Evolutionary conservation across 2,113 vertebrate genomes (phyloP).

Genomic region (Heliornis fulica): DNA sequence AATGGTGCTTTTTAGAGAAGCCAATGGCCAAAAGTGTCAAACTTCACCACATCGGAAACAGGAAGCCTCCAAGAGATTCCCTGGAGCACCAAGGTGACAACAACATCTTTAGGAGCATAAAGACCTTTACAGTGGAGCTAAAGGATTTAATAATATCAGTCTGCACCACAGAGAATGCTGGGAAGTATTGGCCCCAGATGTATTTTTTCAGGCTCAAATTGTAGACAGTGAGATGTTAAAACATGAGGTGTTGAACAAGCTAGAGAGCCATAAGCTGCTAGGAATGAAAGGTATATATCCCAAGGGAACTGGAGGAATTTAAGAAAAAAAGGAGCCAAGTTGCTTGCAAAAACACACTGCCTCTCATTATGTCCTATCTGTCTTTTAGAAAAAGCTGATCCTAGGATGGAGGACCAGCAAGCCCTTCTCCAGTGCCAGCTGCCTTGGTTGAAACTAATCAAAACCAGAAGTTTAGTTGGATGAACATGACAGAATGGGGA

Average conservation of each 20-base stretch:
- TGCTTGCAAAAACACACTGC: background rate
- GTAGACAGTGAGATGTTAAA: conserved; percentile 23
- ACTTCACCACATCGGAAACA: background rate
- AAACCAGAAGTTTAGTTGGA: conserved; percentile 54
- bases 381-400: conserved; percentile 6
- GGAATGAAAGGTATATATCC: conserved; percentile 36
- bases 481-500: conserved; percentile 56
- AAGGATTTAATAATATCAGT: conserved; percentile 20
- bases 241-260: conserved; percentile 30
- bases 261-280: conserved; percentile 10
- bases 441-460: conserved; percentile 39
- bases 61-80: background rate
- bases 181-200: conserved; percentile 5
- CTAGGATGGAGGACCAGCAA: background rate
- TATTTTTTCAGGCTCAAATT: conserved; percentile 33
- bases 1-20: background rate
- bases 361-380: conserved; percentile 19
- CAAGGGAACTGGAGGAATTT: conserved; percentile 28
- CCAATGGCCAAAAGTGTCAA: background rate
- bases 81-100: background rate
- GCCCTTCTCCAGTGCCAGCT: conserved; percentile 14
- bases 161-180: conserved; percentile 4
- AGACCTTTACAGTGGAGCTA: background rate
- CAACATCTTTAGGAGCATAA: background rate
- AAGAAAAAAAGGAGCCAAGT: background rate